Conservation (phyloP, 35 echinoderm and acorn worm species). For the Holothuria glaberrima region DNA sequence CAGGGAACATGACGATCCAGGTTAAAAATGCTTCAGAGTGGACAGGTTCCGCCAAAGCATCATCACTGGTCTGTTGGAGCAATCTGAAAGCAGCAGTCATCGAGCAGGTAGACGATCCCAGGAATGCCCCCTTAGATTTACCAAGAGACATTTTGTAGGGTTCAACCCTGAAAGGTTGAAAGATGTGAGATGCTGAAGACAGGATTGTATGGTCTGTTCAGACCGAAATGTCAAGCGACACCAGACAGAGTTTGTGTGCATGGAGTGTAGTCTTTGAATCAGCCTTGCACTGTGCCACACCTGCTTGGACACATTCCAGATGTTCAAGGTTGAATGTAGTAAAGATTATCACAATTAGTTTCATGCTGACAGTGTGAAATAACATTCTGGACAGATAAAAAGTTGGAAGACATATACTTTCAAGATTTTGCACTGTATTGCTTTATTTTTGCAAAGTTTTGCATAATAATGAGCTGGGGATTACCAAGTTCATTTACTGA, state of each 20-base stretch:
- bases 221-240: slow-evolving; percentile 35
- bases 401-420: background rate
- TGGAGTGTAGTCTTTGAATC: slow-evolving; percentile 39
- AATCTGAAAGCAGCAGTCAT: background rate
- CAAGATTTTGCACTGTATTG: background rate
- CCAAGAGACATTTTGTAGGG: slow-evolving; percentile 45
- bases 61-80: slow-evolving; percentile 35
- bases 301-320: background rate
- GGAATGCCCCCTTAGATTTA: slow-evolving; percentile 12
- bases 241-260: slow-evolving; percentile 56
- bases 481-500: background rate
- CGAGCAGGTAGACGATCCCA: background rate
- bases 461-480: background rate
- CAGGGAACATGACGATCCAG: background rate
- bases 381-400: background rate
- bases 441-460: background rate
- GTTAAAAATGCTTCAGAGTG: background rate
- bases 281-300: slow-evolving; percentile 53
- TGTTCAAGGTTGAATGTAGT: slow-evolving; percentile 4
- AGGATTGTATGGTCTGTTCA: slow-evolving; percentile 60
- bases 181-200: slow-evolving; percentile 18
- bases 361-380: background rate
- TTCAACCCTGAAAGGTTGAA: slow-evolving; percentile 25
- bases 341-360: slow-evolving; percentile 35
- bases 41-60: background rate